phyloP scores from a whole-genome alignment of 2,113 vertebrate genomes.

The Petromus typicus region DNA sequence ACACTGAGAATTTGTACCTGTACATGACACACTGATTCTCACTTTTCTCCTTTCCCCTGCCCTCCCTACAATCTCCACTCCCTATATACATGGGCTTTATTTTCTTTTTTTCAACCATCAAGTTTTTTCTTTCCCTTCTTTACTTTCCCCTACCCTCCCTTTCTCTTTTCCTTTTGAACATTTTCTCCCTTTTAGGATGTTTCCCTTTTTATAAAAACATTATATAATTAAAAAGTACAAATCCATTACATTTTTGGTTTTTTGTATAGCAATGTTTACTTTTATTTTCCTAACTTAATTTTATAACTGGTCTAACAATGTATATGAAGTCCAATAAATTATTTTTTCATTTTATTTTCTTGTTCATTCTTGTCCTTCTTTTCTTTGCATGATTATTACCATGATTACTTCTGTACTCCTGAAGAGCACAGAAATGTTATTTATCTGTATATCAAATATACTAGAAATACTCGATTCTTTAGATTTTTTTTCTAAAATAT shows the following conservation, averaged over 20 bases:
- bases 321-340: background rate
- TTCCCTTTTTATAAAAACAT: background rate
- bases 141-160: too few relatives aligned
- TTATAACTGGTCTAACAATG: background rate
- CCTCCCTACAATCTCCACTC: too few relatives aligned
- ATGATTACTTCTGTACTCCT: constrained; percentile 32
- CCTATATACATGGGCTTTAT: too few relatives aligned
- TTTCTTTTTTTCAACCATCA: too few relatives aligned
- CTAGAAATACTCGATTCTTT: background rate
- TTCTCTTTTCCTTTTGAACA: too few relatives aligned
- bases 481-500: constrained; percentile 35
- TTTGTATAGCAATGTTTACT: background rate
- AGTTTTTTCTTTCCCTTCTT: too few relatives aligned
- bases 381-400: background rate
- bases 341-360: background rate
- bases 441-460: background rate
- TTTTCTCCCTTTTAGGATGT: too few relatives aligned
- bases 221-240: background rate
- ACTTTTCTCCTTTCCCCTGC: too few relatives aligned
- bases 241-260: background rate
- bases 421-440: background rate
- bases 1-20: too few relatives aligned
- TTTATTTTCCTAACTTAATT: constrained; percentile 43
- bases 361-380: background rate
- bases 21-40: too few relatives aligned